Percentiles rank a stretch among this genome's conserved stretches.
These are phyloP conservation scores for Mythimna vitellina DNA, from an alignment of 2,888 invertebrate species.

Conservation along the genomic window DNA sequence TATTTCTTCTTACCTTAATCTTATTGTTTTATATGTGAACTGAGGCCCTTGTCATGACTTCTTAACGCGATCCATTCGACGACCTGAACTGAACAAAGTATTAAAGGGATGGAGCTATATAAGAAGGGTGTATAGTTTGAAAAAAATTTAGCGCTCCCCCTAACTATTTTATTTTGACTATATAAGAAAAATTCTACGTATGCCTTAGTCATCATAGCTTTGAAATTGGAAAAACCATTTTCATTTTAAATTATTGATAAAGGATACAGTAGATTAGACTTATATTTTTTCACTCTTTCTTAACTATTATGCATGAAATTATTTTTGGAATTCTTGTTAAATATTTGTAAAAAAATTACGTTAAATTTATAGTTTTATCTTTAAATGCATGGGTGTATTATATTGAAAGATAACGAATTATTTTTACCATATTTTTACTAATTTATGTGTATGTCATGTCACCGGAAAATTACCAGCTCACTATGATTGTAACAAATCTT, in stretches of 20 bases:
- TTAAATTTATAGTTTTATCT: background rate
- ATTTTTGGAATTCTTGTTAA: background rate
- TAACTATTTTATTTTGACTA: too few relatives aligned
- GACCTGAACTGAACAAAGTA: too few relatives aligned
- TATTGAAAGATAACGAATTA: background rate
- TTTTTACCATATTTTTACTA: background rate
- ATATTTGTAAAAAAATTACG: background rate
- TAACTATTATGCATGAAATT: conserved; percentile 4
- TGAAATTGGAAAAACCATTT: background rate
- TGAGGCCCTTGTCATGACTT: background rate
- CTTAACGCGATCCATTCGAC: too few relatives aligned
- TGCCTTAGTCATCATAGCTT: too few relatives aligned
- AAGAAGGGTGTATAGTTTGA: too few relatives aligned
- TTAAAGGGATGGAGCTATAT: too few relatives aligned
- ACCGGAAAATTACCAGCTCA: too few relatives aligned
- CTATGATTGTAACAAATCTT: background rate
- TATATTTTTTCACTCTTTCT: background rate
- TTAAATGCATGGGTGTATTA: conserved; percentile 22
- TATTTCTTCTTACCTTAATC: background rate
- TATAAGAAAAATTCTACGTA: too few relatives aligned
- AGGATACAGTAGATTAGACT: background rate
- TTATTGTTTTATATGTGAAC: background rate
- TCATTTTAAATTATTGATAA: background rate
- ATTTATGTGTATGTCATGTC: background rate
- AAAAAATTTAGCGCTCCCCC: too few relatives aligned